Conservation (phyloP, 2,888 invertebrate species). For the Tiliacea citrago region DNA sequence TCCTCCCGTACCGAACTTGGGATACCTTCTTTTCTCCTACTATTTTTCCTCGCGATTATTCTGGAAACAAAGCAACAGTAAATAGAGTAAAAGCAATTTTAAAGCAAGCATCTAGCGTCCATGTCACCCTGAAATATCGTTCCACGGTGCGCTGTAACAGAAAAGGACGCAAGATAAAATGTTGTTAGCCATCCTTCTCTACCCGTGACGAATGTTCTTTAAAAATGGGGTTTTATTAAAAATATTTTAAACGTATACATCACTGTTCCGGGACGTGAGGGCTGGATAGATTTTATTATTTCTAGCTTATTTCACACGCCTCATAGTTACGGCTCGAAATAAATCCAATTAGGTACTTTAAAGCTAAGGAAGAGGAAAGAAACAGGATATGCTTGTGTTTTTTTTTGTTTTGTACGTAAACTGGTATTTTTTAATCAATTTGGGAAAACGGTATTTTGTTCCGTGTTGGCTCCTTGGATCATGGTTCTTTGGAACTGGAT, state of each 20-base stretch:
- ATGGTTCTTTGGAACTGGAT: constrained; percentile 16
- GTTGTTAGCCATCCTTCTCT: constrained; percentile 61
- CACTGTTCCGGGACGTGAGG: constrained; percentile 12
- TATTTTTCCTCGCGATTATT: constrained; percentile 34
- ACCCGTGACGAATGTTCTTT: constrained; percentile 55
- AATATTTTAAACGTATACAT: constrained; percentile 62
- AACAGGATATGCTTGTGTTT: constrained; percentile 5
- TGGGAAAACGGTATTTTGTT: constrained; percentile 28
- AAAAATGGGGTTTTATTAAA: constrained; percentile 64
- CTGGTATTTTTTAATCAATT: constrained; percentile 35
- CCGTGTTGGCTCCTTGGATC: neutral
- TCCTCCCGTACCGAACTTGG: constrained; percentile 8
- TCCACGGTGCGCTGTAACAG: constrained; percentile 67
- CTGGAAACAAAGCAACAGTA: constrained; percentile 49
- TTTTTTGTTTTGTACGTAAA: constrained; percentile 17
- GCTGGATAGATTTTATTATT: constrained; percentile 39
- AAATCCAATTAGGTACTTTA: constrained; percentile 57
- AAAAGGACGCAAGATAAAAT: constrained; percentile 77
- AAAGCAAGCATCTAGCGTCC: constrained; percentile 59
- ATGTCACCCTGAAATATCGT: constrained; percentile 73
- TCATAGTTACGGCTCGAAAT: constrained; percentile 33
- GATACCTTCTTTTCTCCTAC: constrained; percentile 18
- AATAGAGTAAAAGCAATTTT: constrained; percentile 63
- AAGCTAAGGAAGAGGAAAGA: constrained; percentile 17
- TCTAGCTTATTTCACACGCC: constrained; percentile 28